Evolutionary conservation across 1,140 invertebrate genomes (phyloP).

Genomic region (Archivesica marissinica): DNA sequence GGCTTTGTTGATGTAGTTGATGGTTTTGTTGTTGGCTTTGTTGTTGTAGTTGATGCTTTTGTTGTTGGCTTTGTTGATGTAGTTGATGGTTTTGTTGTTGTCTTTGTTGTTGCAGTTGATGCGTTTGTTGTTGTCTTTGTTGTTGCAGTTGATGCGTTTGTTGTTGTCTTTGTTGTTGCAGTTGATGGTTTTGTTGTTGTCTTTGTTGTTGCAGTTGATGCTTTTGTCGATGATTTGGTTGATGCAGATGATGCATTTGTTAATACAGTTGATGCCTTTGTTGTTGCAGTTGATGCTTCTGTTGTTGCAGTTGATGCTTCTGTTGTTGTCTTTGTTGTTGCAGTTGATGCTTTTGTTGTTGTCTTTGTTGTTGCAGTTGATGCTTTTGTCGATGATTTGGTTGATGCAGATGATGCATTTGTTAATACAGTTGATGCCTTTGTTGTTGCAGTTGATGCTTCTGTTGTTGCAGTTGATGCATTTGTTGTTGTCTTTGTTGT

Average conservation of each 20-base stretch:
- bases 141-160: too few relatives aligned
- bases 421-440: neutral
- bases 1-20: slow-evolving; percentile 11
- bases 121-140: neutral
- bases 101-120: neutral
- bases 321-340: neutral
- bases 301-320: neutral
- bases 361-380: slow-evolving; percentile 14
- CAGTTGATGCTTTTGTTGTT: neutral
- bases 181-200: too few relatives aligned
- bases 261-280: neutral
- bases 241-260: too few relatives aligned
- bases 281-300: slow-evolving; percentile 20
- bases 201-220: too few relatives aligned
- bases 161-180: too few relatives aligned
- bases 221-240: too few relatives aligned
- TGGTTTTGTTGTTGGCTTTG: neutral
- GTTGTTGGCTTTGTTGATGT: neutral
- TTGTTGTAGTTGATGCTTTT: neutral
- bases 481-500: neutral
- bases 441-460: neutral
- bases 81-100: neutral
- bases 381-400: neutral
- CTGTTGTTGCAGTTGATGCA: neutral
- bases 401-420: neutral